Evolutionary conservation across 2,888 invertebrate species (phyloP).

Genomic region (Phania funesta): DNA sequence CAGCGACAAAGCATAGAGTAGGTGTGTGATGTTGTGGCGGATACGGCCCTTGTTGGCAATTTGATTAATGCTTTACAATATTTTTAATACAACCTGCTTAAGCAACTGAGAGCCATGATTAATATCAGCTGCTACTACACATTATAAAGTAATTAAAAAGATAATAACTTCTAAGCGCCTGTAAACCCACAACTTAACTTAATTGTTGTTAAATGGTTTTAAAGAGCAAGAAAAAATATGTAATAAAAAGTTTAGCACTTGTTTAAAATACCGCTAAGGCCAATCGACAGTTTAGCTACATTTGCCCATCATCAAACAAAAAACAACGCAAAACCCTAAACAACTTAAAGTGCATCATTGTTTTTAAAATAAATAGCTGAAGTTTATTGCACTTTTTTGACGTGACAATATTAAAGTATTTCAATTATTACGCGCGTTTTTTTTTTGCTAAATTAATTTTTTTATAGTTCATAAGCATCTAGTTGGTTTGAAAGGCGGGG

Average conservation of each 20-base stretch:
- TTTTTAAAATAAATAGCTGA: not conserved
- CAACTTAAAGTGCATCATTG: not conserved
- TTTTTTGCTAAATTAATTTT: slow-evolving; percentile 10
- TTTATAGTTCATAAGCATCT: slow-evolving; percentile 39
- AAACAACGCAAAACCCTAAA: too few species aligned
- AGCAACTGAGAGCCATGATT: slow-evolving; percentile 4
- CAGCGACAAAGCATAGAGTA: not conserved
- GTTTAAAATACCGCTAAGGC: not conserved
- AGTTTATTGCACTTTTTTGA: slow-evolving; percentile 34
- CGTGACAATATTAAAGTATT: slow-evolving; percentile 58
- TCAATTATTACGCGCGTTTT: slow-evolving; percentile 47
- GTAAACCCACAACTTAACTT: not conserved
- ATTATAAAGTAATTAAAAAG: slow-evolving; percentile 27
- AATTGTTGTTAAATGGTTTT: not conserved
- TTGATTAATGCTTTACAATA: slow-evolving; percentile 3
- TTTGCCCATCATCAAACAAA: too few species aligned
- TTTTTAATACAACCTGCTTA: not conserved
- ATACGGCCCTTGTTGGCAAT: not conserved
- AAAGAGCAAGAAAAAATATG: not conserved
- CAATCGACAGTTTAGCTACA: too few species aligned
- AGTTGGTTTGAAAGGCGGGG: too few species aligned
- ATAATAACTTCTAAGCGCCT: not conserved
- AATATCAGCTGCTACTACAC: not conserved
- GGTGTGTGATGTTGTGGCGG: slow-evolving; percentile 10
- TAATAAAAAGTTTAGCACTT: not conserved